Evolutionary conservation across 2,888 invertebrate species (phyloP), one percentile per base, ranked within the genome.

Genomic region (Acheta domesticus): DNA sequence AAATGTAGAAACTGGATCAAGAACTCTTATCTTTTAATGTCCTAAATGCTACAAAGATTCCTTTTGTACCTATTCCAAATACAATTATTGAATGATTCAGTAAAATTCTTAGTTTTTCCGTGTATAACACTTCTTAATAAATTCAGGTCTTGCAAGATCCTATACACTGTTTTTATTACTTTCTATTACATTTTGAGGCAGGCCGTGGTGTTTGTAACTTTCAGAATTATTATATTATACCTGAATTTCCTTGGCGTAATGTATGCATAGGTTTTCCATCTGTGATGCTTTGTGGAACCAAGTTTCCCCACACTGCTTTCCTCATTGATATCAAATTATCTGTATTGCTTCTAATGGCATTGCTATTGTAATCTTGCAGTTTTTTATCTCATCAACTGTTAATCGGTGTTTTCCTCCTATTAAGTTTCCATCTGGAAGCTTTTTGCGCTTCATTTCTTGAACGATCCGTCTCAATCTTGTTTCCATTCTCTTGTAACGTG

Each of bases 401-500:
- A 79, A 73, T 36, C 77, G n/a, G 21, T 48, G n/a, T 50, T 76
- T 79, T 12, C 79, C 79, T 20, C 76, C 76, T 19, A 19, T 36
- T 36, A 79, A 49, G 49, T 79, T 79, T 19, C 50, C 62, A 21
- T 76, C 62, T 74, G 49, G 50, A 2, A 20, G 23, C 11, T 23
- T 77, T 75, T 73, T 79, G 62, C n/a, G 21, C 74, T 20, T 79
- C 36, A 14, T 50, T 73, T 23, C 23, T 23, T 23, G 23, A 23
- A 23, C 23, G 2, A 23, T 23, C 2, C 23, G 23, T 2, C 79
- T 50, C 36, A 80, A 77, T 74, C 79, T 20, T n/a, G 80, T 77
- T 11, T 62, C 79, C 77, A 80, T 79, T 23, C 79, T 73, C 50
- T 79, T 80, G 5, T 79, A 19, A 79, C 79, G 50, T 79, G 80